Conservation (phyloP, 2,888 invertebrate species). For the Cryptus armator region DNA sequence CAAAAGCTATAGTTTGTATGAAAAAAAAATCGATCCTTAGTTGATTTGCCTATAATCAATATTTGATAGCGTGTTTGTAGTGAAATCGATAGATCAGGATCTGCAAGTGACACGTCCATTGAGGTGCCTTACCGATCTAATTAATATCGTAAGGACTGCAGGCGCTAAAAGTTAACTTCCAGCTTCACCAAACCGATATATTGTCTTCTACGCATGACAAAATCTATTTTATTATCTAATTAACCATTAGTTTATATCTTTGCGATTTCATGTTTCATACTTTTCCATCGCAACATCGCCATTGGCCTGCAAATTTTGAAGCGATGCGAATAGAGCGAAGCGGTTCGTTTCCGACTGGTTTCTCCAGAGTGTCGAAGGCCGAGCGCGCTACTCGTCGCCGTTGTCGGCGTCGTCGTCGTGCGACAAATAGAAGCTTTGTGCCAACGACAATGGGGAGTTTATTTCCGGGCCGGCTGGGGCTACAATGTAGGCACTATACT, state of each 20-base stretch:
- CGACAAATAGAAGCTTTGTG: constrained; percentile 85
- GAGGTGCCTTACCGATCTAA: no score
- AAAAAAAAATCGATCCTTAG: neutral
- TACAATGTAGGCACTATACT: constrained; percentile 85
- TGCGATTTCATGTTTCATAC: constrained; percentile 14
- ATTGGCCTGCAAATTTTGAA: constrained; percentile 18
- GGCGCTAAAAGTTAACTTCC: neutral
- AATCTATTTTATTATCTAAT: neutral
- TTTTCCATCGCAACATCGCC: neutral
- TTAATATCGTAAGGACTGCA: neutral
- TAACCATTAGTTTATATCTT: neutral
- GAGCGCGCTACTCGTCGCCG: constrained; percentile 74
- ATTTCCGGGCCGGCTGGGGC: constrained; percentile 85
- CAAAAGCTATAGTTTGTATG: neutral
- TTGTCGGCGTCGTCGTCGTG: constrained; percentile 67
- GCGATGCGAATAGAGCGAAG: constrained; percentile 68
- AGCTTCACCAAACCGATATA: neutral
- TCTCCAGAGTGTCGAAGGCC: constrained; percentile 32
- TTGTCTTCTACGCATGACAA: neutral
- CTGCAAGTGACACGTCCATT: no score
- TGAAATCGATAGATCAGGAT: no score
- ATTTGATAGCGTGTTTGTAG: no score
- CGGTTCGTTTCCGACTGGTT: constrained; percentile 67
- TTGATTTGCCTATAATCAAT: no score
- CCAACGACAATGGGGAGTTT: constrained; percentile 84